A percentile compares a stretch with the other conserved stretches of the same genome.
Evolutionary conservation across 1,140 invertebrate genomes (phyloP).

Genomic region (Pseudomyrmex concolor): DNA sequence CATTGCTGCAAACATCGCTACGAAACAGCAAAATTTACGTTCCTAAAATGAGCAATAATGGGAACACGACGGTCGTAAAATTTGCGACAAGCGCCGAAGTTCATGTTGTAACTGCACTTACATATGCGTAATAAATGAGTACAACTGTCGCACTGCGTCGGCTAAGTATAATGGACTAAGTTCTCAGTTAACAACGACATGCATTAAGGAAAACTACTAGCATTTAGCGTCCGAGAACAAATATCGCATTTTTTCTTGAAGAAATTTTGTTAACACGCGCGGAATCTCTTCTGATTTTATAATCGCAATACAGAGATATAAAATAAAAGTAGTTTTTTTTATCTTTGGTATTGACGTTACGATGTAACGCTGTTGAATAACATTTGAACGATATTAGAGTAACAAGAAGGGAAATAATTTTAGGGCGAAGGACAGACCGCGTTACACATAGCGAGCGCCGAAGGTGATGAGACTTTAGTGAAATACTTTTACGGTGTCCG

Average conservation of each 20-base stretch:
- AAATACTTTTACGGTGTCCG: constrained; percentile 98
- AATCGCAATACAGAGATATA: no score
- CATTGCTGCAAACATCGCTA: constrained; percentile 18
- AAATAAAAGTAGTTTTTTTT: not conserved
- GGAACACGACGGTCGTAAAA: not conserved
- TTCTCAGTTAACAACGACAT: constrained; percentile 66
- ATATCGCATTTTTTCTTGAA: not conserved
- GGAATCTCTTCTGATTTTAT: no score
- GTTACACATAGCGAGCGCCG: constrained; percentile 96
- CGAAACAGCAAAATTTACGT: constrained; percentile 17
- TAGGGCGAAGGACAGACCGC: constrained; percentile 96
- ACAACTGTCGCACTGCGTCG: constrained; percentile 76
- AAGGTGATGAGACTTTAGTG: constrained; percentile 96
- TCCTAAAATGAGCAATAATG: constrained; percentile 18
- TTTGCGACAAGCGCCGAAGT: not conserved
- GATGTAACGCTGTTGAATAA: not conserved
- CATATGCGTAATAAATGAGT: constrained; percentile 76
- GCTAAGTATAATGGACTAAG: constrained; percentile 38
- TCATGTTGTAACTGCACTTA: not conserved
- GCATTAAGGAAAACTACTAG: constrained; percentile 22
- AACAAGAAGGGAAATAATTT: constrained; percentile 38
- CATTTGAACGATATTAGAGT: not conserved
- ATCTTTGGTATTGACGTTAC: not conserved
- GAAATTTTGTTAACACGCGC: not conserved
- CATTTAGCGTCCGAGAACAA: not conserved